Conservation (phyloP, 2,888 invertebrate genomes). For the Netelia virgata region DNA sequence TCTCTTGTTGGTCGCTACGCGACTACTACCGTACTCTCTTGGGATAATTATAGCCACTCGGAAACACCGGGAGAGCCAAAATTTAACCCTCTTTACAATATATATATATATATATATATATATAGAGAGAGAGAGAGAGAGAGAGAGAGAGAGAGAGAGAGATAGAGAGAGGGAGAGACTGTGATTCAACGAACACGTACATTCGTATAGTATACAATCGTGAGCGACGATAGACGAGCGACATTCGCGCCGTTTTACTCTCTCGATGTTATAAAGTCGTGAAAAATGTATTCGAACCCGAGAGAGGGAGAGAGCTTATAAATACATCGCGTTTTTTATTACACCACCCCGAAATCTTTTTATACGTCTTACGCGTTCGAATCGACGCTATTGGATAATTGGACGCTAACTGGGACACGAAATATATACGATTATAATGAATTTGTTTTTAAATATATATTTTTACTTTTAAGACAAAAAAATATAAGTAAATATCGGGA, state of each 20-base stretch:
- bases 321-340: constrained; percentile 56
- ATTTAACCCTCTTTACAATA: constrained; percentile 8
- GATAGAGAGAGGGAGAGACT: no score
- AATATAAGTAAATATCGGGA: no score
- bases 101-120: constrained; percentile 51
- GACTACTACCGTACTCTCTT: constrained; percentile 7
- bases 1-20: constrained; percentile 10
- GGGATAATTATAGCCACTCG: constrained; percentile 54
- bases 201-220: constrained; percentile 45
- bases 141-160: no score
- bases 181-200: constrained; percentile 33
- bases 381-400: constrained; percentile 3
- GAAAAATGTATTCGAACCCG: constrained; percentile 42
- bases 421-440: no score
- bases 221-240: constrained; percentile 65
- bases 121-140: no score
- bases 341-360: constrained; percentile 13
- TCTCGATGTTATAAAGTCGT: constrained; percentile 29
- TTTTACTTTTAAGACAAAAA: no score
- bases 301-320: constrained; percentile 17
- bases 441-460: no score
- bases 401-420: no score
- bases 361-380: neutral
- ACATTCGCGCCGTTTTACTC: constrained; percentile 18
- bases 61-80: constrained; percentile 52